These are phyloP conservation scores for Apolygus lucorum DNA, from an alignment of 1,140 invertebrate genomes.

Conservation along the genomic window DNA sequence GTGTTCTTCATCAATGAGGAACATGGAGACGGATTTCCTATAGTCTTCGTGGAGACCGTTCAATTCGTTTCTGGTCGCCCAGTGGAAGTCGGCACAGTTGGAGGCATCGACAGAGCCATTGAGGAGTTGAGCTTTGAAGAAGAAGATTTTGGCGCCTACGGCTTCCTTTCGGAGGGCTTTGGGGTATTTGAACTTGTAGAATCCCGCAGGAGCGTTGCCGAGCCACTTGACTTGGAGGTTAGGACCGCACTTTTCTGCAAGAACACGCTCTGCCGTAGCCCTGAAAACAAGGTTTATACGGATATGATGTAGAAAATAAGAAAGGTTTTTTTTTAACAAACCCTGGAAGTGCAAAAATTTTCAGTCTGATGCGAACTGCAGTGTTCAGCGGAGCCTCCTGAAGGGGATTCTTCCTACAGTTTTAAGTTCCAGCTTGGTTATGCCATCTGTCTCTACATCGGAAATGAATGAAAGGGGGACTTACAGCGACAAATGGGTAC, in stretches of 20 bases:
- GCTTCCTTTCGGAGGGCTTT: slow-evolving; percentile 42
- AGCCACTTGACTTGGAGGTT: slow-evolving; percentile 60
- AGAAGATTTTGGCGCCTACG: slow-evolving; percentile 36
- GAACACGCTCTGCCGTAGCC: slow-evolving; percentile 70
- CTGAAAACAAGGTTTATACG: too few relatives aligned
- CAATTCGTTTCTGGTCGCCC: slow-evolving; percentile 51
- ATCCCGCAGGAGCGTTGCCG: slow-evolving; percentile 81
- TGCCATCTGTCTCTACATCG: too few relatives aligned
- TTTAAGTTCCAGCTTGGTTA: too few relatives aligned
- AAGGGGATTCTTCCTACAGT: too few relatives aligned
- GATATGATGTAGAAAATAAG: too few relatives aligned
- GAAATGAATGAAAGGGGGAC: too few relatives aligned
- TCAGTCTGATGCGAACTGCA: too few relatives aligned
- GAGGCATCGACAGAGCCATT: slow-evolving; percentile 27
- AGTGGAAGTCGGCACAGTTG: slow-evolving; percentile 49
- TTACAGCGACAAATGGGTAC: too few relatives aligned
- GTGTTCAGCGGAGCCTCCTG: too few relatives aligned
- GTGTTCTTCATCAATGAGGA: slow-evolving; percentile 44
- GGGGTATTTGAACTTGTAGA: slow-evolving; percentile 82
- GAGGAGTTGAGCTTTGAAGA: slow-evolving; percentile 35
- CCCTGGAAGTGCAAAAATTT: too few relatives aligned
- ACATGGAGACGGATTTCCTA: slow-evolving; percentile 43
- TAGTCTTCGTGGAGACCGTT: slow-evolving; percentile 40
- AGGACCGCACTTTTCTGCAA: slow-evolving; percentile 58
- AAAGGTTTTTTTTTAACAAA: too few relatives aligned